A percentile compares a stretch with the other conserved stretches of the same genome.
phyloP scores from a whole-genome alignment of 2,113 vertebrate species.

The Xiphophorus couchianus region DNA sequence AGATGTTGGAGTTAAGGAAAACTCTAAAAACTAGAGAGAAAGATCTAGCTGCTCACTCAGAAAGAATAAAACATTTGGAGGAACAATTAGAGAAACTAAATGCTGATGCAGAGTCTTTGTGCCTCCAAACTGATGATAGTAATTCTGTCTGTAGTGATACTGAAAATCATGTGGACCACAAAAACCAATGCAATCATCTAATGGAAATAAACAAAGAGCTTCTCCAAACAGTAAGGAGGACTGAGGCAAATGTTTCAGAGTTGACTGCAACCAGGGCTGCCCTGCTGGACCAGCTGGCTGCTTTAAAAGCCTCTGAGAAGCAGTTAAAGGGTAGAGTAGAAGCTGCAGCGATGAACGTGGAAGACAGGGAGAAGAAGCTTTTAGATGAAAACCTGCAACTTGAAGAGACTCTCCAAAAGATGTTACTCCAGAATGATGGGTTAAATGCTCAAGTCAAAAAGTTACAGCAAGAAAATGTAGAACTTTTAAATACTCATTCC shows the following conservation, averaged over 20 bases:
- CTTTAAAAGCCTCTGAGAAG: constrained; percentile 80
- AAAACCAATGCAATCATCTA: constrained; percentile 63
- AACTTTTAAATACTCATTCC: constrained; percentile 78
- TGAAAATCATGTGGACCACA: constrained; percentile 50
- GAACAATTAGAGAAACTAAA: constrained; percentile 80
- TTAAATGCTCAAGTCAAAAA: constrained; percentile 75
- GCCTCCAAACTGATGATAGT: constrained; percentile 63
- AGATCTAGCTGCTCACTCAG: constrained; percentile 77
- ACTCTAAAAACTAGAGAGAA: constrained; percentile 80
- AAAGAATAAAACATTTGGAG: constrained; percentile 81
- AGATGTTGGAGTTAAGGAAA: constrained; percentile 69
- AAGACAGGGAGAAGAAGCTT: constrained; percentile 78
- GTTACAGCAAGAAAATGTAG: constrained; percentile 77
- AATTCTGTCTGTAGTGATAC: constrained; percentile 65
- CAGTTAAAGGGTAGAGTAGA: constrained; percentile 76
- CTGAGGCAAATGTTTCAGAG: constrained; percentile 70
- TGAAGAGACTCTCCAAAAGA: constrained; percentile 81
- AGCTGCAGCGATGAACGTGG: constrained; percentile 64
- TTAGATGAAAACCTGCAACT: constrained; percentile 77
- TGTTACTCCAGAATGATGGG: constrained; percentile 68
- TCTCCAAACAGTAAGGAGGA: constrained; percentile 68
- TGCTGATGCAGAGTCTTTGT: constrained; percentile 75
- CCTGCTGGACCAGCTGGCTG: constrained; percentile 73
- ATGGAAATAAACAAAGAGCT: constrained; percentile 71
- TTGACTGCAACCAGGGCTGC: constrained; percentile 66